Evolutionary conservation across 2,888 invertebrate genomes (phyloP).

Genomic region (Leptinotarsa tumamoca): DNA sequence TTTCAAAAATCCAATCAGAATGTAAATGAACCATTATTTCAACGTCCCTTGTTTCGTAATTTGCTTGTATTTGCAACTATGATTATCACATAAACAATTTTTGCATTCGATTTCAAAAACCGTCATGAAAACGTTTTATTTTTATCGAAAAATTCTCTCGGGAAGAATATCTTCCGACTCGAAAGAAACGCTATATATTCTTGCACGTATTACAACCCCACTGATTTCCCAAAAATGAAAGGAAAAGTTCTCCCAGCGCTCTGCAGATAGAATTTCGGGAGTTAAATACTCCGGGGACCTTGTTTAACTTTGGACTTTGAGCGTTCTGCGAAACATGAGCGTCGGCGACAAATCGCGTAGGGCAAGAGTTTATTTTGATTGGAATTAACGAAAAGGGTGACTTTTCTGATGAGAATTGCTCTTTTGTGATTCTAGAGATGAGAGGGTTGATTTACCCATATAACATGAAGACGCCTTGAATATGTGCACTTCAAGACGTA

Average conservation of each 20-base stretch:
- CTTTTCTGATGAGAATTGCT: background rate
- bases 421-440: too few relatives aligned
- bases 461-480: too few relatives aligned
- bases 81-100: background rate
- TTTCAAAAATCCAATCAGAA: too few relatives aligned
- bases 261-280: slow-evolving; percentile 36
- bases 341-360: slow-evolving; percentile 3
- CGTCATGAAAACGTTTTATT: background rate
- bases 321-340: slow-evolving; percentile 1
- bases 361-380: background rate
- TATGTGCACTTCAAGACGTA: too few relatives aligned
- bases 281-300: slow-evolving; percentile 30
- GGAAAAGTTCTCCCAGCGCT: slow-evolving; percentile 31
- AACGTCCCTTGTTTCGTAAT: too few relatives aligned
- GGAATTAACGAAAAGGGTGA: slow-evolving; percentile 2
- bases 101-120: background rate
- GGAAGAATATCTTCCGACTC: background rate
- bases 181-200: slow-evolving; percentile 4
- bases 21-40: too few relatives aligned
- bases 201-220: slow-evolving; percentile 26
- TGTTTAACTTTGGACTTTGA: slow-evolving; percentile 29
- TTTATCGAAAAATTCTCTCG: background rate
- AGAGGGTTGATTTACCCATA: too few relatives aligned
- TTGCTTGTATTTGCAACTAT: too few relatives aligned
- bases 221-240: slow-evolving; percentile 34